Evolutionary conservation across 2,888 invertebrate species (phyloP), one percentile per base, ranked within the genome.

Genomic region (Clivina fossor): DNA sequence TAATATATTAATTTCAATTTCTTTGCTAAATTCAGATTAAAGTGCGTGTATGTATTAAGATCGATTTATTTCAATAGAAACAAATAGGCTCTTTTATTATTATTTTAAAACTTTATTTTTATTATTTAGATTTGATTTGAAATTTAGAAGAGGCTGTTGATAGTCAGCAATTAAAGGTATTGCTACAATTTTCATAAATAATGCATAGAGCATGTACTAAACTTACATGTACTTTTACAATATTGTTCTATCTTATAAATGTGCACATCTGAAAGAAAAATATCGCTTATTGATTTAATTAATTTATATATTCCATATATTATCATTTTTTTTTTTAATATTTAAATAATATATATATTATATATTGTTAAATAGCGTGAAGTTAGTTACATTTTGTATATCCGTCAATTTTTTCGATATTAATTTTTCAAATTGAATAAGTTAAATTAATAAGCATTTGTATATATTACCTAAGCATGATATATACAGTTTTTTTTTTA

Each of bases 31-130:
- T 53, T 53, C 44, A 53, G 33, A 19, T 8, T 53, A 16, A 37
- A 53, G 53, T 44, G 44, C 35, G 40, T 22, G 35, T 15, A 18
- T 4, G 40, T 18, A 26, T 18, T 30, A 33, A 30, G 28, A 55
- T 55, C 55, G 47, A 55, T 55, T 38, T 30, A 44, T 38, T 47
- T 51, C 20, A 28, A 28, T 40, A 51, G 16, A 33, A 16, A 47
- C 16, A 55, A 26, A 46, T 30, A 37, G 26, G 18, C 38, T 40
- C 28, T 30, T 47, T 55, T 55, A 38, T 55, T 55, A 54, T 54
- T 54, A 54, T 47, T 54, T 55, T 55, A 44, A 15, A 18, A 41
- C 24, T 24, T 55, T 55, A 47, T 55, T 55, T 55, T 46, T 11
- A 38, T 30, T 47, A 30, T 47, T 47, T 24, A 26, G 13, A 26